These are phyloP conservation scores for Quiscalus mexicanus DNA, from an alignment of 2,113 vertebrate species.

Conservation along the genomic window DNA sequence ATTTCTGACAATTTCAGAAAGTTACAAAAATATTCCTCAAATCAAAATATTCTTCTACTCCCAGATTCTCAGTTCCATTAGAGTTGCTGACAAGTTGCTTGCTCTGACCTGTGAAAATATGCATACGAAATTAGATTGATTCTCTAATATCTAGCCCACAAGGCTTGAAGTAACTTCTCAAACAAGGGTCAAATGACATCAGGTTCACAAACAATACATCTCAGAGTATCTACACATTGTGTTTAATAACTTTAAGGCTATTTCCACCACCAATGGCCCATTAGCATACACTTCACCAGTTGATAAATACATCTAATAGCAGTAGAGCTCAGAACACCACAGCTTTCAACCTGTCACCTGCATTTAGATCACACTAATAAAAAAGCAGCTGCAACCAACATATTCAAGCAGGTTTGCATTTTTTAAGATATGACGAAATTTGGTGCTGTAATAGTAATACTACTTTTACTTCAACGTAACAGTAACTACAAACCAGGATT, in stretches of 20 bases:
- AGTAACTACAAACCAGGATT: not conserved
- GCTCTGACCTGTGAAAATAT: slow-evolving; percentile 17
- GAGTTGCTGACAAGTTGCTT: not conserved
- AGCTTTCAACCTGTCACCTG: not conserved
- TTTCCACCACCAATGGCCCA: not conserved
- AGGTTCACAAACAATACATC: not conserved
- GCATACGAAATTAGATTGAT: not conserved
- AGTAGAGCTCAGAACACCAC: not conserved
- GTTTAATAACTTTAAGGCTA: not conserved
- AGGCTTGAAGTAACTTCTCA: not conserved
- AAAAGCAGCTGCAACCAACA: not conserved
- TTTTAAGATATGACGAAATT: not conserved
- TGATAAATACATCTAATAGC: not conserved
- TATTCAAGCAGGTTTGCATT: not conserved
- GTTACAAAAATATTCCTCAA: not conserved
- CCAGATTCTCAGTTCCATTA: not conserved
- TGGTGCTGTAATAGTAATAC: not conserved
- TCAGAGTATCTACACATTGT: not conserved
- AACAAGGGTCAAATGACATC: not conserved
- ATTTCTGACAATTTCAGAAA: not conserved
- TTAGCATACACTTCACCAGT: not conserved
- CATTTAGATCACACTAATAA: not conserved
- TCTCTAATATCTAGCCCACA: not conserved
- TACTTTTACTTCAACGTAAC: not conserved
- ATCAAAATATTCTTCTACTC: not conserved